Conservation (phyloP, 2,888 invertebrate genomes). For the Ryuthela nishihirai region DNA sequence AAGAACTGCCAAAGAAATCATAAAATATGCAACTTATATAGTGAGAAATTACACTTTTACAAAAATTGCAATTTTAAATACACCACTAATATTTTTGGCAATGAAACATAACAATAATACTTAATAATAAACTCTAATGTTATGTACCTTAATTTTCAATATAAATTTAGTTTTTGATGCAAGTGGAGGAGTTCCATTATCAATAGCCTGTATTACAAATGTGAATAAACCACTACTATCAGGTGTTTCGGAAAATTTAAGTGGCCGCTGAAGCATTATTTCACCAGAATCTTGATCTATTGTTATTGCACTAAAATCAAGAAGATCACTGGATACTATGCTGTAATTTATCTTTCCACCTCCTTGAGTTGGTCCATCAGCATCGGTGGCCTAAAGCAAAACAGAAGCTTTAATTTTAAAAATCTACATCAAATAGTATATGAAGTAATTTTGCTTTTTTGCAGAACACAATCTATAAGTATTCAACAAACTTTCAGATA, state of each 20-base stretch:
- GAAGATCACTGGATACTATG: slow-evolving; percentile 65
- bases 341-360: slow-evolving; percentile 65
- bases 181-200: slow-evolving; percentile 65
- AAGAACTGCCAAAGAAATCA: no score
- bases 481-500: no score
- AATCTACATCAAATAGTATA: background rate
- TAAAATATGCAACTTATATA: no score
- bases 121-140: background rate
- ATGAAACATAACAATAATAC: no score
- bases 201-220: slow-evolving; percentile 56
- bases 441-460: background rate
- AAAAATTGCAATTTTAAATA: no score
- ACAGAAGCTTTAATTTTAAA: no score
- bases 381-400: slow-evolving; percentile 63
- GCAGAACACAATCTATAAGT: no score
- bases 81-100: no score
- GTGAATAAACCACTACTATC: slow-evolving; percentile 21
- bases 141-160: slow-evolving; percentile 64
- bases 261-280: slow-evolving; percentile 44
- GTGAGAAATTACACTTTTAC: no score
- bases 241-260: slow-evolving; percentile 29
- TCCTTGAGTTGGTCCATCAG: slow-evolving; percentile 68
- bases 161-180: slow-evolving; percentile 63
- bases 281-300: slow-evolving; percentile 65
- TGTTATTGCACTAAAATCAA: slow-evolving; percentile 47